Conservation (phyloP, 2,113 vertebrate species). For the Chloropsis hardwickii region DNA sequence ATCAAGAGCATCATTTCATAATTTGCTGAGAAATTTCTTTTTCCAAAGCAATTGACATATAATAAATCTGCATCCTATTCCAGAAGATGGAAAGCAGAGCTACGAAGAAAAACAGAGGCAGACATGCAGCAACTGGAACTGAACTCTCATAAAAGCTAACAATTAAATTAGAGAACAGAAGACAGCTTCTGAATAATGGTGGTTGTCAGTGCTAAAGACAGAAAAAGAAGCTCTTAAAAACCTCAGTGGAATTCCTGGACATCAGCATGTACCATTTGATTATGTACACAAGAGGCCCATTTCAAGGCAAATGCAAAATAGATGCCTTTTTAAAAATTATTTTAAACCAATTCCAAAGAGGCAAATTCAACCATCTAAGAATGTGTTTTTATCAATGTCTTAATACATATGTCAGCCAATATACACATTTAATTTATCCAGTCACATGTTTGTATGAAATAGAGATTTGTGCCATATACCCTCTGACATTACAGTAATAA, state of each 20-base stretch:
- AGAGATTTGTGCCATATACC: not conserved
- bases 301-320: not conserved
- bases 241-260: not conserved
- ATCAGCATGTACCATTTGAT: not conserved
- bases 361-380: not conserved
- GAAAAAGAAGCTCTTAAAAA: not conserved
- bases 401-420: not conserved
- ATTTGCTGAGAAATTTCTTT: not conserved
- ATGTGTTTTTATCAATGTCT: not conserved
- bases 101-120: not conserved
- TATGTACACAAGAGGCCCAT: not conserved
- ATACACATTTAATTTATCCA: not conserved
- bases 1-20: not conserved
- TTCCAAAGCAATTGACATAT: not conserved
- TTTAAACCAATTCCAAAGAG: not conserved
- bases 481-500: not conserved
- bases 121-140: not conserved
- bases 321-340: not conserved
- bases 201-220: not conserved
- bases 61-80: not conserved
- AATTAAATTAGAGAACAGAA: conserved; percentile 41
- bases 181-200: not conserved
- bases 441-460: not conserved
- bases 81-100: not conserved
- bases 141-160: conserved; percentile 10